Evolutionary conservation across 2,888 invertebrate genomes (phyloP), one percentile per base, ranked within the genome.

Genomic region (Drosophila atripex): DNA sequence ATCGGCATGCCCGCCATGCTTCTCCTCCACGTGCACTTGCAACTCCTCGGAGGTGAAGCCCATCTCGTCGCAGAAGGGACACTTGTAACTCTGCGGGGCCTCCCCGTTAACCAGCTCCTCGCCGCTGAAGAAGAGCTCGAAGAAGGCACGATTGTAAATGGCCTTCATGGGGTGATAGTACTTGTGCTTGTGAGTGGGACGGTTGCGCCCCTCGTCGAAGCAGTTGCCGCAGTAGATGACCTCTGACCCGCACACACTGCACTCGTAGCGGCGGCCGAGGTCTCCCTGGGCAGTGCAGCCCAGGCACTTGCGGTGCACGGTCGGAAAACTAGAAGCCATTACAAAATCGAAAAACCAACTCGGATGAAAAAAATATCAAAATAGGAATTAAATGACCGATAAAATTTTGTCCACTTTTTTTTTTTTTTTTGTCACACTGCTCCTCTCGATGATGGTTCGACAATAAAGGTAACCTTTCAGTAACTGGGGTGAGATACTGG

Each of bases 131-230:
- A 46, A 79, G 3, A 77, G 16, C 1, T 84, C 58, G 8, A 75
- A 71, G 47, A 21, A 28, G 5, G 41, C 7, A 5, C 16, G 23
- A 64, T 53, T 85, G 25, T 68, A 77, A 1, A 76, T 57, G 14
- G 71, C 85, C 52, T 69, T 71, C 85, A 80, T 85, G 14, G 85
- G 86, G 61, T 82, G 82, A 47, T 71, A 82, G 23, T 74, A 74
- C 21, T 74, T 82, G 55, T 85, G 86, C 21, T 14, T 32, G 4
- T 55, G 47, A 21, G 12, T 30, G 4, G 60, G 5, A 8, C 6
- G 4, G 21, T 71, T 70, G 45, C 69, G 72, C 49, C 58, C 73
- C 14, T 14, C 21, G 4, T 71, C 54, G 12, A 60, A 71, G 12
- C 82, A 85, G 4, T 38, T 32, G 14, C 64, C 76, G 23, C 86